Evolutionary conservation across 2,888 invertebrate species (phyloP), one percentile per base, ranked within the genome.

Genomic region (Bimastos eiseni): DNA sequence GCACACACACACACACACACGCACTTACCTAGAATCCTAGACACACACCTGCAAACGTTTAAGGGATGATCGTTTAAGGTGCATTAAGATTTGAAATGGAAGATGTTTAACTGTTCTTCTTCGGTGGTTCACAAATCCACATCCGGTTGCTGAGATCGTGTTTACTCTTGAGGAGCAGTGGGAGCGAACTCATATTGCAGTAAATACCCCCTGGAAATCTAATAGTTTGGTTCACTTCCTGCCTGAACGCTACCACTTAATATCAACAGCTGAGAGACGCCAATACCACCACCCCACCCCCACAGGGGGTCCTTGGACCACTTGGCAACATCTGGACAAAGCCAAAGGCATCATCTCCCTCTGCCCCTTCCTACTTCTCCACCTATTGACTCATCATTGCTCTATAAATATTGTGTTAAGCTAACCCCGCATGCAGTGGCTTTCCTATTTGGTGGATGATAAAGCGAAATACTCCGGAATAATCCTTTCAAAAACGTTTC

Each of bases 311-410:
- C 70, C 70, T n/a, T 70, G 70, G 70, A 70, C 70, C 70, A 70
- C 70, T 70, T 70, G 70, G 70, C 70, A 70, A n/a, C 70, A 70
- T 70, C 70, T 70, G n/a, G 70, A 70, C 70, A 70, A 70, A n/a
- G 70, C 70, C 70, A 70, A 70, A 30, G 70, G 70, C 70, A 70
- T 70, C 30, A 70, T 17, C 70, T 70, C 30, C 70, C n/a, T 70
- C 70, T n/a, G 8, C 70, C n/a, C n/a, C 70, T 17, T 8, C 70
- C 70, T 70, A 6, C n/a, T 70, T 5, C 70, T 11, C 8, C 70
- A 13, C 11, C 30, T 70, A 70, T 70, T 70, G 70, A 70, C 70
- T 70, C 70, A 70, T 70, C 70, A 70, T 8, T 17, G 70, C 70
- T 70, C 30, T n/a, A n/a, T n/a, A 70, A 70, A 70, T 70, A 70